These are phyloP conservation scores for Pandemis cinnamomeana DNA, from an alignment of 2,888 invertebrate genomes.

Conservation along the genomic window DNA sequence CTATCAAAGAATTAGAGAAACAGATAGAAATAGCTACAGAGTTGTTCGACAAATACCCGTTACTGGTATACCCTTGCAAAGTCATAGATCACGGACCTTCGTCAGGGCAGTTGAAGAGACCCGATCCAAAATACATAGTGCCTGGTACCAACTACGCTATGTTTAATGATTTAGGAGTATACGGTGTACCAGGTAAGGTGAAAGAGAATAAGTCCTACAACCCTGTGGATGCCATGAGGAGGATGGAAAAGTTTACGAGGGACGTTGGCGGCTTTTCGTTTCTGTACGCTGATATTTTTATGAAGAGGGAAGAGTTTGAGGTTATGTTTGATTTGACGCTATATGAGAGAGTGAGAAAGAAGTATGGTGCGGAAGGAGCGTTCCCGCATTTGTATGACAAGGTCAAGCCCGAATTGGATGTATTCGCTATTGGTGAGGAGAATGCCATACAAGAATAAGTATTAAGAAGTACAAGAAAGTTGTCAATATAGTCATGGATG, in stretches of 20 bases:
- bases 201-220: constrained; percentile 85
- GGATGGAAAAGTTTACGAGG: constrained; percentile 88
- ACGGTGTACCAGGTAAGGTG: constrained; percentile 87
- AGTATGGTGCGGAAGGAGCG: constrained; percentile 84
- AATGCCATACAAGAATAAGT: constrained; percentile 53
- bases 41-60: constrained; percentile 87
- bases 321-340: constrained; percentile 88
- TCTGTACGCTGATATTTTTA: constrained; percentile 88
- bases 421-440: constrained; percentile 83
- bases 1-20: constrained; percentile 86
- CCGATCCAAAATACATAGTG: constrained; percentile 83
- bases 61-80: constrained; percentile 88
- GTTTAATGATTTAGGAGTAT: constrained; percentile 89
- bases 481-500: no score
- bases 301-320: constrained; percentile 86
- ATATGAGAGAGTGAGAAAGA: constrained; percentile 85
- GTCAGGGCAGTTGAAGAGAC: constrained; percentile 85
- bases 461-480: no score
- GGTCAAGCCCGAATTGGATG: constrained; percentile 87
- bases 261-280: constrained; percentile 88
- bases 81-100: constrained; percentile 86
- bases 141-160: constrained; percentile 87
- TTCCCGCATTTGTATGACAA: constrained; percentile 88
- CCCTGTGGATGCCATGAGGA: constrained; percentile 86
- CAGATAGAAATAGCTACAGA: constrained; percentile 85